phyloP scores from a whole-genome alignment of 2,113 vertebrate species.

The Tricholaema leucomelas region DNA sequence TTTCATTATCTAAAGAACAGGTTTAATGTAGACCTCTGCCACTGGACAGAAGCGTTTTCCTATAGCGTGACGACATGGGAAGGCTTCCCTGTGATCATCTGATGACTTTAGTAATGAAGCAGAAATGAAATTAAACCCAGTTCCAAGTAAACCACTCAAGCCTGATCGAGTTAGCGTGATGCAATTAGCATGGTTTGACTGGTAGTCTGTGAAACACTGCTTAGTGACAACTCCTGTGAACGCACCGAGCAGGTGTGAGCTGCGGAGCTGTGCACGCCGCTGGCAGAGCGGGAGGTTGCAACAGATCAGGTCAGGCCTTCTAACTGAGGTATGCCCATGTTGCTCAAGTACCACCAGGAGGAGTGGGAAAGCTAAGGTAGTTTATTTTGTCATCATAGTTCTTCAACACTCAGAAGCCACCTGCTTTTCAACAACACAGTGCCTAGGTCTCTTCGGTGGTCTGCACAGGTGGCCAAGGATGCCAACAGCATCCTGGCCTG shows the following conservation, averaged over 20 bases:
- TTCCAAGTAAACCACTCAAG: background rate
- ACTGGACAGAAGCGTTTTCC: background rate
- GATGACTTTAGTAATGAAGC: slow-evolving; percentile 10
- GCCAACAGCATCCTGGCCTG: too few species aligned
- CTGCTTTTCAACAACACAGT: background rate
- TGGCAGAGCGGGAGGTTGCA: background rate
- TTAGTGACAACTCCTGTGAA: background rate
- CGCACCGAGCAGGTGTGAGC: background rate
- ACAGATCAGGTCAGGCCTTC: background rate
- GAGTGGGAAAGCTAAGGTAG: background rate
- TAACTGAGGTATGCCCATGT: background rate
- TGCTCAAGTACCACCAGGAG: background rate
- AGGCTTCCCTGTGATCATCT: background rate
- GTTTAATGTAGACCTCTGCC: background rate
- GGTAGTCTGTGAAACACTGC: background rate
- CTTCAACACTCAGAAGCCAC: background rate
- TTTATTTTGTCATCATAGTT: background rate
- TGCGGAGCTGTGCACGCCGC: background rate
- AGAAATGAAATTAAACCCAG: slow-evolving; percentile 38
- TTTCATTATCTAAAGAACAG: background rate
- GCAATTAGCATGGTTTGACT: background rate
- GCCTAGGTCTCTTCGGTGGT: background rate
- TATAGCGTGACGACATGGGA: background rate
- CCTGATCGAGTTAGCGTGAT: background rate
- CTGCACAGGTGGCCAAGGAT: too few species aligned